phyloP scores from a whole-genome alignment of 2,797 vertebrate genomes.

The Cuniculus paca region DNA sequence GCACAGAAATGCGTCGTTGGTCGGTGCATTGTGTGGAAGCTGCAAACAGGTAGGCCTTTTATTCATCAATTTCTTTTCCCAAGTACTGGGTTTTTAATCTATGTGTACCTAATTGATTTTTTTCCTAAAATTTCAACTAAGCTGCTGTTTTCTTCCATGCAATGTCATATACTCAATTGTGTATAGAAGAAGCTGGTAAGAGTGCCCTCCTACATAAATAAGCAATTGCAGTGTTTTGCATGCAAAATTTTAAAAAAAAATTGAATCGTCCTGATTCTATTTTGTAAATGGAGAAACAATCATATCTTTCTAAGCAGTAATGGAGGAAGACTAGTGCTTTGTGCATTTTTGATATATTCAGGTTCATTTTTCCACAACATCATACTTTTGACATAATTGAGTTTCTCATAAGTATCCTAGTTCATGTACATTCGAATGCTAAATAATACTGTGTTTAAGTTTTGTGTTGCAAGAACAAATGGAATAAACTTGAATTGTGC shows the following conservation, averaged over 20 bases:
- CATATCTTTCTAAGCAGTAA: constrained; percentile 89
- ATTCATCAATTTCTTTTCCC: constrained; percentile 55
- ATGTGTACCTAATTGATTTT: constrained; percentile 67
- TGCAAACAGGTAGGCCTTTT: constrained; percentile 55
- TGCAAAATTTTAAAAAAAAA: constrained; percentile 87
- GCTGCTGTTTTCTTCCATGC: constrained; percentile 81
- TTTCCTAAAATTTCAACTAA: constrained; percentile 74
- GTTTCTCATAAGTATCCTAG: constrained; percentile 87
- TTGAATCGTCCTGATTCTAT: constrained; percentile 88
- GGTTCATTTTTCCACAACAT: constrained; percentile 88
- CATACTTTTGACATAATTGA: constrained; percentile 88
- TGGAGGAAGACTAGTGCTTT: constrained; percentile 87
- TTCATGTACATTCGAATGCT: constrained; percentile 89
- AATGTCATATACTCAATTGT: constrained; percentile 75
- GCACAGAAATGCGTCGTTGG: neutral
- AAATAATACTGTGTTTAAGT: constrained; percentile 90
- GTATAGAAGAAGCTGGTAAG: constrained; percentile 89
- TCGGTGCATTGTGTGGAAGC: constrained; percentile 31
- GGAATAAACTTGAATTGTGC: constrained; percentile 92
- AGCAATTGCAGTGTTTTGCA: constrained; percentile 90
- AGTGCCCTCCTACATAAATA: constrained; percentile 87
- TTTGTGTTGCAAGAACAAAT: constrained; percentile 92
- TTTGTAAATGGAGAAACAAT: constrained; percentile 90
- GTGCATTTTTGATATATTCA: constrained; percentile 90
- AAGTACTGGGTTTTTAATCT: constrained; percentile 67